Conservation (phyloP, 2,113 vertebrate species). For the Melanostigma gelatinosum region DNA sequence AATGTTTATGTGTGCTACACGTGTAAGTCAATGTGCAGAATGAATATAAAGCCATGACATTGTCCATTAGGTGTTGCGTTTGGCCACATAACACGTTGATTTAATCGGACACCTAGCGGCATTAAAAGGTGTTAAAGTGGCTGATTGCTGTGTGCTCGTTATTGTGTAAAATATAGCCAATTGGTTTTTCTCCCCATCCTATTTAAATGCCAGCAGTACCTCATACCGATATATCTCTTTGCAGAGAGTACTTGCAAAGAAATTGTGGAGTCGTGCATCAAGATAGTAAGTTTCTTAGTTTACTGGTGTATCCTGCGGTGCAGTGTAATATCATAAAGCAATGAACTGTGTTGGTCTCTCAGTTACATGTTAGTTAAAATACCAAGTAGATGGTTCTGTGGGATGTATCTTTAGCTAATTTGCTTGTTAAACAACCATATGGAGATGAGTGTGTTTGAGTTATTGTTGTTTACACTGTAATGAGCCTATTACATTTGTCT, state of each 20-base stretch:
- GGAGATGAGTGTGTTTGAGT: neutral
- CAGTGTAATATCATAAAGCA: constrained; percentile 1
- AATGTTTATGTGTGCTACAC: neutral
- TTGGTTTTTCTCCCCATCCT: neutral
- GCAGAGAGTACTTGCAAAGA: neutral
- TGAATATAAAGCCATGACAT: neutral
- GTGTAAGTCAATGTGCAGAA: neutral
- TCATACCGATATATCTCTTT: neutral
- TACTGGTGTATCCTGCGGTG: neutral
- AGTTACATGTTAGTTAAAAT: neutral
- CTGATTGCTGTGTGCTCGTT: neutral
- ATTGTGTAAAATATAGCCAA: neutral
- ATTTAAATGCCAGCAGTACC: neutral
- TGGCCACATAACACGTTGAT: neutral
- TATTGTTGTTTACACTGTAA: neutral
- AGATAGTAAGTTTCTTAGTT: neutral
- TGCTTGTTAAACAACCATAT: neutral
- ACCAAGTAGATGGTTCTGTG: neutral
- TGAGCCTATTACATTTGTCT: neutral
- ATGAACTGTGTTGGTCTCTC: neutral
- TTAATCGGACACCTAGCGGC: neutral
- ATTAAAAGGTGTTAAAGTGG: neutral
- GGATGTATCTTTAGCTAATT: neutral
- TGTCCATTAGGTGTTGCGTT: constrained; percentile 5
- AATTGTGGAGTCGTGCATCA: neutral